Percentiles rank a stretch among this genome's conserved stretches.
These are phyloP conservation scores for Eucera pruinosa DNA, from an alignment of 2,888 invertebrate species.

Conservation along the genomic window DNA sequence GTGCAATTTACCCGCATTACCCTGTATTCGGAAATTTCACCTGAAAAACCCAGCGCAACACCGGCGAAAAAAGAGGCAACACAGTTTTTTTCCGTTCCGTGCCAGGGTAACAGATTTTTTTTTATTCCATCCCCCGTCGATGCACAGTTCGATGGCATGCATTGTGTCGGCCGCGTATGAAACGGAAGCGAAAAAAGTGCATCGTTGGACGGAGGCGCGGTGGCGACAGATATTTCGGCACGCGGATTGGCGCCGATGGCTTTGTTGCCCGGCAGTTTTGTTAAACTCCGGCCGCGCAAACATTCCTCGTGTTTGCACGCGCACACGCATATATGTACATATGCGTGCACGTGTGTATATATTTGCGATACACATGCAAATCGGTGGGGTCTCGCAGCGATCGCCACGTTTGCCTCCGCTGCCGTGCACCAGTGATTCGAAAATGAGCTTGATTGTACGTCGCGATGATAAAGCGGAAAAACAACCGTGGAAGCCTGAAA, in stretches of 20 bases:
- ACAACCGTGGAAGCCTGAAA: not conserved
- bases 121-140: not conserved
- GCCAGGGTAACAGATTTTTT: slow-evolving; percentile 14
- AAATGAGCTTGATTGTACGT: slow-evolving; percentile 45
- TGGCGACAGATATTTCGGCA: slow-evolving; percentile 47
- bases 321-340: not conserved
- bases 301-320: slow-evolving; percentile 36
- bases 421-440: slow-evolving; percentile 27
- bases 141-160: slow-evolving; percentile 21
- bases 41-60: too few species aligned
- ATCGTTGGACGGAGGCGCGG: slow-evolving; percentile 18
- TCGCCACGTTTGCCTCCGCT: slow-evolving; percentile 20
- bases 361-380: not conserved
- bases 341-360: too few species aligned
- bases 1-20: too few species aligned
- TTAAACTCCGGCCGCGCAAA: slow-evolving; percentile 48
- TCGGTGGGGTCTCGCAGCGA: not conserved
- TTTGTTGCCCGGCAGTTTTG: slow-evolving; percentile 53
- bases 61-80: not conserved
- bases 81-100: slow-evolving; percentile 7
- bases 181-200: slow-evolving; percentile 49
- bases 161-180: slow-evolving; percentile 24
- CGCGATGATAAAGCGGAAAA: slow-evolving; percentile 24
- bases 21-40: too few species aligned
- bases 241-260: slow-evolving; percentile 41